Conservation (phyloP, 2,888 invertebrate genomes). For the Ernsta delagoae region DNA sequence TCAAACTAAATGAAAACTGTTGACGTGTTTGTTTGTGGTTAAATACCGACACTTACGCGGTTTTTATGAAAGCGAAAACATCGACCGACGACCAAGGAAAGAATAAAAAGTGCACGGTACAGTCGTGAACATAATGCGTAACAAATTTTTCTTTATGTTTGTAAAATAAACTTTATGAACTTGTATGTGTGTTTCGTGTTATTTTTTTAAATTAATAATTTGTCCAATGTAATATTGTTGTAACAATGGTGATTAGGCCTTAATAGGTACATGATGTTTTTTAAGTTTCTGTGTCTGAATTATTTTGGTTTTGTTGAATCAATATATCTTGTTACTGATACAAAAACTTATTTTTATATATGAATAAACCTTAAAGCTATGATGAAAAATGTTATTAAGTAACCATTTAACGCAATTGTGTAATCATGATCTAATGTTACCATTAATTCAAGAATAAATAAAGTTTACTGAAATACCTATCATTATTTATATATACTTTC, state of each 20-base stretch:
- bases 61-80: constrained; percentile 58
- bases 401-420: neutral
- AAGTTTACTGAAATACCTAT: neutral
- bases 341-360: neutral
- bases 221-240: neutral
- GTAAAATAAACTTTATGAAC: neutral
- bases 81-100: constrained; percentile 60
- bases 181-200: neutral
- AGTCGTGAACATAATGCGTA: constrained; percentile 47
- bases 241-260: no score
- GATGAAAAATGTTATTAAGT: neutral
- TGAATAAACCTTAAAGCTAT: neutral
- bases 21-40: constrained; percentile 41
- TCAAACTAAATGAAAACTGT: constrained; percentile 37
- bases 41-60: constrained; percentile 56
- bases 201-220: neutral
- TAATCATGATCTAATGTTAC: neutral
- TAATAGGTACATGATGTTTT: no score
- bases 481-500: neutral
- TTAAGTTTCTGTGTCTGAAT: neutral
- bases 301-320: neutral
- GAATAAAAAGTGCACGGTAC: constrained; percentile 68
- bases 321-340: neutral
- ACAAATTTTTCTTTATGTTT: constrained; percentile 6
- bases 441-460: neutral